These are phyloP conservation scores for Daktulosphaira vitifoliae DNA, from an alignment of 1,140 invertebrate genomes.

Conservation along the genomic window DNA sequence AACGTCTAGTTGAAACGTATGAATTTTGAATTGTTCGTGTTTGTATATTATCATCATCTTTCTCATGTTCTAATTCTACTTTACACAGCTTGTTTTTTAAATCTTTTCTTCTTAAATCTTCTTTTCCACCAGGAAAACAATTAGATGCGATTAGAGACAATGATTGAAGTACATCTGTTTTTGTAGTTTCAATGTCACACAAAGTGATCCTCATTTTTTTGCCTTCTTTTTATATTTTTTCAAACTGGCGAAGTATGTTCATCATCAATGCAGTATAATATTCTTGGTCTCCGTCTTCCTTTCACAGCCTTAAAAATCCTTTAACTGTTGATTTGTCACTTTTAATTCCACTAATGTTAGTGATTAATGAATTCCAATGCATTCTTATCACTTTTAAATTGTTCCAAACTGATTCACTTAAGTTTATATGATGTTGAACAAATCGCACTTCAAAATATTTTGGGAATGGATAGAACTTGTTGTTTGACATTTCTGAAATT, in stretches of 20 bases:
- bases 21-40: too few relatives aligned
- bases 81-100: too few relatives aligned
- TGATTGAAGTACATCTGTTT: not conserved
- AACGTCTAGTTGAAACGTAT: too few relatives aligned
- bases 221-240: constrained; percentile 12
- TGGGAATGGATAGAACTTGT: constrained; percentile 5
- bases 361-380: not conserved
- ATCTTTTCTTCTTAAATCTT: too few relatives aligned
- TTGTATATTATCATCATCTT: too few relatives aligned
- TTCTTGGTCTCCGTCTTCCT: constrained; percentile 8
- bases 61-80: too few relatives aligned
- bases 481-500: not conserved
- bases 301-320: constrained; percentile 19
- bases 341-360: not conserved
- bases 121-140: too few relatives aligned
- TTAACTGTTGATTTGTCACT: constrained; percentile 13
- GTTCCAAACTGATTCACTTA: constrained; percentile 19
- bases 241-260: constrained; percentile 7
- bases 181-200: not conserved
- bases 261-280: constrained; percentile 14
- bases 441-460: constrained; percentile 18
- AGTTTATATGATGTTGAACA: constrained; percentile 18
- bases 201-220: not conserved
- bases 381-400: constrained; percentile 8
- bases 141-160: not conserved